A percentile compares a stretch with the other conserved stretches of the same genome.
Conservation (phyloP, 2,797 vertebrate genomes). For the Pseudochaenichthys georgianus region DNA sequence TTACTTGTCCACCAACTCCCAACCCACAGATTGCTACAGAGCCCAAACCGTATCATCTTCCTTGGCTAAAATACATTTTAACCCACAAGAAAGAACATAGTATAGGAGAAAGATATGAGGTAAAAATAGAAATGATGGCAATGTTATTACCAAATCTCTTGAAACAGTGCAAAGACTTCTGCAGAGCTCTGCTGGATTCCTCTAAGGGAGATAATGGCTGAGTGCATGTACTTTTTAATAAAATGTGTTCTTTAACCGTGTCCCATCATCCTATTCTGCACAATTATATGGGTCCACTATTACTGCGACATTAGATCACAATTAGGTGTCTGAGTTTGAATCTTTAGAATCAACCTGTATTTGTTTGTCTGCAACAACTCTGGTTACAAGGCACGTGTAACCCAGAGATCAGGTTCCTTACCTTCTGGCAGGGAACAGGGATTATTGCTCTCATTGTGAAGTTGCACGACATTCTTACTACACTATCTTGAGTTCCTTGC, state of each 20-base stretch:
- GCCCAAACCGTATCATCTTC: not conserved
- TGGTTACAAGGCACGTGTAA: constrained; percentile 1
- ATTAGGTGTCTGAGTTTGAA: not conserved
- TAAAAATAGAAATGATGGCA: not conserved
- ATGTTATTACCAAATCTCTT: not conserved
- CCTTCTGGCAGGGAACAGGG: not conserved
- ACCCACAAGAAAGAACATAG: not conserved
- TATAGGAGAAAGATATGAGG: not conserved
- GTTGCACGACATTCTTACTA: not conserved
- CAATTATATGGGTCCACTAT: not conserved
- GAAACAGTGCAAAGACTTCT: not conserved
- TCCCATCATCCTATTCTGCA: not conserved
- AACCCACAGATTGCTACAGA: not conserved
- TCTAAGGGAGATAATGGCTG: not conserved
- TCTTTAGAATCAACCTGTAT: not conserved
- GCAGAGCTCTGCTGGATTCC: not conserved
- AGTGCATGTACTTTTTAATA: not conserved
- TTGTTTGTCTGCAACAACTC: not conserved
- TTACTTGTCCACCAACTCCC: not conserved
- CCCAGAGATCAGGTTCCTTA: constrained; percentile 14
- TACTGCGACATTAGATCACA: not conserved
- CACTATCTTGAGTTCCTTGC: not conserved
- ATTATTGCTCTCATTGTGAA: not conserved
- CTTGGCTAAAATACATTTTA: not conserved
- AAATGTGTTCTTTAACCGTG: not conserved